phyloP scores from a whole-genome alignment of 92 coral and sea anemone genomes.

The Isaurus tuberculatus region DNA sequence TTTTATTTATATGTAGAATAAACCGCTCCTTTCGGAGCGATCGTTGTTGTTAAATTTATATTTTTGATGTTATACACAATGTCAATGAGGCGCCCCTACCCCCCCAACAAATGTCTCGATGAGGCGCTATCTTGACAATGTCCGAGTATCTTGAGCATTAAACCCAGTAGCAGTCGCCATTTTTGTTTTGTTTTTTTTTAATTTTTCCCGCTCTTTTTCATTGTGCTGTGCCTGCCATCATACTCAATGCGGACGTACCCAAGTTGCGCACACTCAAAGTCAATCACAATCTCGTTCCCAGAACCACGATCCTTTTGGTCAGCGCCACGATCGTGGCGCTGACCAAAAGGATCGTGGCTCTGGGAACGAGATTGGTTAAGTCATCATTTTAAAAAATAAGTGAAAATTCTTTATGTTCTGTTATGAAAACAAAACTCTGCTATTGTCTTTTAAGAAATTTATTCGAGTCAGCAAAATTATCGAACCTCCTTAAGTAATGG shows the following conservation, averaged over 20 bases:
- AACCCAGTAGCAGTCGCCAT: slow-evolving; percentile 19
- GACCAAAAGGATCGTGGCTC: no score
- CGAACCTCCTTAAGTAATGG: background rate
- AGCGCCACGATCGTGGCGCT: no score
- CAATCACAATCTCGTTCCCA: no score
- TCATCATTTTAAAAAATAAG: slow-evolving; percentile 44
- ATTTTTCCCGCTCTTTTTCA: background rate
- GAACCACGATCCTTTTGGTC: no score
- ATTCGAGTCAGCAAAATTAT: background rate
- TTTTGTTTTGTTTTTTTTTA: background rate
- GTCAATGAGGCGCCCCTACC: no score
- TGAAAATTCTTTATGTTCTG: background rate
- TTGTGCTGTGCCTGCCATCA: background rate
- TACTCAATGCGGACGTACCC: background rate
- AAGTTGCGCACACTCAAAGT: slow-evolving; percentile 48
- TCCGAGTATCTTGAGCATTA: slow-evolving; percentile 23
- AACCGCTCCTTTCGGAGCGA: no score
- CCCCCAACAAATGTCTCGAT: no score
- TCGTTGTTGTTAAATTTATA: no score
- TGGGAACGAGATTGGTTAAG: slow-evolving; percentile 45
- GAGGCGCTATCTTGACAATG: no score
- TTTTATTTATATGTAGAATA: no score
- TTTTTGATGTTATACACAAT: no score
- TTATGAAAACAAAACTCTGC: background rate
- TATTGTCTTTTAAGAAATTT: slow-evolving; percentile 3